Percentiles rank a stretch among this genome's conserved stretches.
phyloP scores from a whole-genome alignment of 2,797 vertebrate species.

The Choloepus didactylus region DNA sequence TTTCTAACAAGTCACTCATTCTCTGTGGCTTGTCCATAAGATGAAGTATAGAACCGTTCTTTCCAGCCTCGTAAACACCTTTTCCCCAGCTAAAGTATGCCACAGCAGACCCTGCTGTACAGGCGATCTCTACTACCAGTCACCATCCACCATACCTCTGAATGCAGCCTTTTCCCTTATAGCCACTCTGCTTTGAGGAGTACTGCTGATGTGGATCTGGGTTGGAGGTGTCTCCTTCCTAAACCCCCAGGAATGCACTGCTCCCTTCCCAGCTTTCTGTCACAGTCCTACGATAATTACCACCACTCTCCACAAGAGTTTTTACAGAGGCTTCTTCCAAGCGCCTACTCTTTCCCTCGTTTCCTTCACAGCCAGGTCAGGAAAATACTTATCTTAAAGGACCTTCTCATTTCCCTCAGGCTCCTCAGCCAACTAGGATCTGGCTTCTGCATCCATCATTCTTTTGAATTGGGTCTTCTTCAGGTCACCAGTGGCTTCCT shows the following conservation, averaged over 20 bases:
- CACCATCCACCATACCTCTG: not conserved
- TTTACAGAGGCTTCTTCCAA: slow-evolving; percentile 8
- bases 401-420: not conserved
- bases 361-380: not conserved
- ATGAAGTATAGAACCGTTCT: not conserved
- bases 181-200: not conserved
- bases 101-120: not conserved
- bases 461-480: not conserved
- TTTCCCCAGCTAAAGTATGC: not conserved
- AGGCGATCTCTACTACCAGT: not conserved
- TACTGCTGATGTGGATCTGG: not conserved
- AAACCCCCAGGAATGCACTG: not conserved
- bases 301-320: not conserved
- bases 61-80: not conserved
- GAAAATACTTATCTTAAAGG: not conserved
- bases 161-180: not conserved
- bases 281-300: not conserved
- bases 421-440: not conserved
- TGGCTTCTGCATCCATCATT: not conserved
- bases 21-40: not conserved
- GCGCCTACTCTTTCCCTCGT: not conserved
- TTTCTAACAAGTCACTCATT: slow-evolving; percentile 34
- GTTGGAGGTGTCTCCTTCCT: not conserved
- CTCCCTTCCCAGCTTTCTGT: not conserved
- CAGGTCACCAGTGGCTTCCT: not conserved